Evolutionary conservation across 2,113 vertebrate species (phyloP), one percentile per base, ranked within the genome.

Genomic region (Salminus brasiliensis): DNA sequence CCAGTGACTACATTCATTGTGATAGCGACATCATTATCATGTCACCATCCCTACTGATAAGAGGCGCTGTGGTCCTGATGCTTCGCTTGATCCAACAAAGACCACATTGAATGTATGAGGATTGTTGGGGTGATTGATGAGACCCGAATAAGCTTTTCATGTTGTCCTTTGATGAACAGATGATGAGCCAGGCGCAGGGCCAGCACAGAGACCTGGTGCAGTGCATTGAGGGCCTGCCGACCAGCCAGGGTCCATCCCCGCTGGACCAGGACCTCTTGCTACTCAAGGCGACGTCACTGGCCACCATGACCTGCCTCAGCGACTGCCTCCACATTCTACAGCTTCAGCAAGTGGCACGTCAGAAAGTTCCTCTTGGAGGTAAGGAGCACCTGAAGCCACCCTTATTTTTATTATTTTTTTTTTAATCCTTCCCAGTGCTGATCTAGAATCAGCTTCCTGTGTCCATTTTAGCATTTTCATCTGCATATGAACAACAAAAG

Each of bases 311-410:
- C 92, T 99, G 98, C 90, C 94, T 99, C 85, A 96, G 94, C 49
- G 98, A 99, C 89, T 99, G 98, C 88, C 96, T 99, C 89, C 95
- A 98, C 83, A 99, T 99, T 89, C 94, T 99, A 47, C 96, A 99
- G 88, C 91, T 98, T 83, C 98, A 99, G 84, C 97, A 98, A 79
- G 91, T 96, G 36, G 94, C 97, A 69, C 91, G 95, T 0, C 96
- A 96, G 83, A 96, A 93, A 68, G 87, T 93, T 79, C 92, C 94
- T 25, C 89, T 97, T 72, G 91, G 93, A 92, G 97, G 97, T 98
- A 75, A 88, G 91, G 27, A 7, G 16, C 39, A 18, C 21, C 9
- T 32, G 30, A 2, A 9, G 29, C 12, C n/a, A n/a, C n/a, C n/a
- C n/a, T n/a, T n/a, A n/a, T n/a, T n/a, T n/a, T n/a, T n/a, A n/a